Evolutionary conservation across 2,888 invertebrate species (phyloP), one percentile per base, ranked within the genome.

Genomic region (Meta bourneti): DNA sequence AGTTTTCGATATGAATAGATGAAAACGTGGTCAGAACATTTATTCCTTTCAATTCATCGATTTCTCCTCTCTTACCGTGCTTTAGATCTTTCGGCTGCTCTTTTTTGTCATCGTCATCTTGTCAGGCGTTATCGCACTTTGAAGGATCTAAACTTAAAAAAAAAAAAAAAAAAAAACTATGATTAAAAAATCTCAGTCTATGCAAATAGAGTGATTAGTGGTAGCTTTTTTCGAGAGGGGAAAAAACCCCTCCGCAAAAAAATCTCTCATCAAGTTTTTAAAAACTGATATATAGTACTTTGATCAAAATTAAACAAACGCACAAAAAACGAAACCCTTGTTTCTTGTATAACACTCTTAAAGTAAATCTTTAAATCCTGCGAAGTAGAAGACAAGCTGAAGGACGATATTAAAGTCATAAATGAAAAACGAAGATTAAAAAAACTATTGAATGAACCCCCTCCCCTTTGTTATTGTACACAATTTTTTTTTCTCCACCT

Each of bases 351-450:
- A 91, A 82, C 87, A 87, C 79, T 87, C 91, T 91, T 91, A 83
- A 91, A 87, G 91, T 91, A 91, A 91, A 91, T 87, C 91, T 91
- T 86, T 91, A 87, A 91, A 91, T 91, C 91, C 91, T 20, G 74
- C 11, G 20, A 72, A 82, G 69, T 75, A 82, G 83, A 81, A 74
- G 87, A 87, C 87, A 87, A n/a, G 71, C 83, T 79, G 78, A 77
- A 90, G 89, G 69, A 71, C 79, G 87, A 91, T 91, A 91, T 91
- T 91, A 91, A 91, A 83, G 83, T 88, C 78, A 91, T 91, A 91
- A 91, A 82, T 49, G 86, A 86, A 82, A 91, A 87, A 88, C 49
- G 69, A 84, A 79, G 71, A 84, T 84, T 69, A 72, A 81, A 78
- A 84, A 80, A 71, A 61, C 74, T 77, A 91, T 74, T n/a, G 49